These are phyloP conservation scores for Monochamus alternatus DNA, from an alignment of 2,888 invertebrate species.

Conservation along the genomic window DNA sequence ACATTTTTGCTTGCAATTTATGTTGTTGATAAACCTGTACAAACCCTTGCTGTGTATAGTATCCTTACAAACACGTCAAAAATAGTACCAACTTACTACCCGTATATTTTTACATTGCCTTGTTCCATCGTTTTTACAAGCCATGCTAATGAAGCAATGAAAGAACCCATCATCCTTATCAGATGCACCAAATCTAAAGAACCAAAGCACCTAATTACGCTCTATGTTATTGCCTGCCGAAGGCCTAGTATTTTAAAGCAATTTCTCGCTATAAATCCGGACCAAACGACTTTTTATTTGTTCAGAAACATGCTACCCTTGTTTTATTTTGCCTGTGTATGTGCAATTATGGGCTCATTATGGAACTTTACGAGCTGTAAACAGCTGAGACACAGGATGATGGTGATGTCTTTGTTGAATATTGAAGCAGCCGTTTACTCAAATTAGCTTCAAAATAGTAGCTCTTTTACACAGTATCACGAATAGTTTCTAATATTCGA, in stretches of 20 bases:
- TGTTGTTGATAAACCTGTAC: too few relatives aligned
- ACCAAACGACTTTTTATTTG: slow-evolving; percentile 23
- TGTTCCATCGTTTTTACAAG: slow-evolving; percentile 4
- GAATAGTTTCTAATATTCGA: too few relatives aligned
- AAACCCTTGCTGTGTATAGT: too few relatives aligned
- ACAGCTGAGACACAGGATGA: background rate
- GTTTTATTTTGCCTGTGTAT: background rate
- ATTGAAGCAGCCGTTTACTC: background rate
- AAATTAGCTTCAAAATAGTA: background rate
- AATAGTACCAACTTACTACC: too few relatives aligned
- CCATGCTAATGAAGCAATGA: slow-evolving; percentile 30
- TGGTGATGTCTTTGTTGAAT: background rate
- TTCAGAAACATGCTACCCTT: slow-evolving; percentile 3
- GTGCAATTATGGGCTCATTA: background rate
- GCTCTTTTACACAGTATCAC: too few relatives aligned
- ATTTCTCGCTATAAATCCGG: background rate
- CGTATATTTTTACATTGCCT: too few relatives aligned
- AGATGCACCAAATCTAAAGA: background rate
- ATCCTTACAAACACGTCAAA: too few relatives aligned
- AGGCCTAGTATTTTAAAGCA: slow-evolving; percentile 17
- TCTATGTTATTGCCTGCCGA: slow-evolving; percentile 10
- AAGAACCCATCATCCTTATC: slow-evolving; percentile 25
- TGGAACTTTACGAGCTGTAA: background rate
- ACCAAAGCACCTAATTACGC: slow-evolving; percentile 6
- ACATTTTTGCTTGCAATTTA: too few relatives aligned